Base-by-base conservation (phyloP, 2,888 invertebrate genomes). In the Agrypnus murinus region DNA sequence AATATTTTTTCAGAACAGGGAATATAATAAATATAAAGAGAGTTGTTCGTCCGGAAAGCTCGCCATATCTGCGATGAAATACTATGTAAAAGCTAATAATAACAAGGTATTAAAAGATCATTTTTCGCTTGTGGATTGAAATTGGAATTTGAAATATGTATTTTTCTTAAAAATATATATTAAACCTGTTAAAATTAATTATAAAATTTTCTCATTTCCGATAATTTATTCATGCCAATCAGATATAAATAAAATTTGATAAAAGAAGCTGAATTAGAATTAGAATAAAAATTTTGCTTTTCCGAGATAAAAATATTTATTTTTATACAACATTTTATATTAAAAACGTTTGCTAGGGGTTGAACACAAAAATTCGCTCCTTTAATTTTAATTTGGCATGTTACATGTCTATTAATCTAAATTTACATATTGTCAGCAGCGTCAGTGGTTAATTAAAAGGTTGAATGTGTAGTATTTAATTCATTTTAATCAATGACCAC, bases 311-410 rank as follows among this genome's bases (percentile, higher is more conserved):
- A n/a, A n/a, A n/a, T n/a, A n/a, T n/a, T n/a, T n/a, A n/a, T n/a
- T n/a, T n/a, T n/a, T n/a, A n/a, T n/a, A n/a, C n/a, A n/a, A 5
- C 25, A 25, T 25, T 25, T 25, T 25, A 25, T 25, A 25, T 25
- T 25, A 3, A 25, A 25, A 25, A 25, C 3, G 25, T 25, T 25
- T 25, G 25, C 5, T 5, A 25, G 25, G 5, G 25, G 2, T 25
- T 25, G 10, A 17, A 45, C 9, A 15, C 10, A 10, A 46, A 46
- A 46, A 17, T 25, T 3, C 19, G 17, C 7, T 6, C 12, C 31
- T 50, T 9, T 32, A 50, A 50, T 31, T 50, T 50, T 31, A 50
- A 50, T 32, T 50, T 25, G 19, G 50, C 50, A 25, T 50, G 50
- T 50, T 50, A 50, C 17, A 31, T 31, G 50, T 50, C 50, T 50